Conservation (phyloP, 1,140 invertebrate genomes). For the Tetramorium simillimum region DNA sequence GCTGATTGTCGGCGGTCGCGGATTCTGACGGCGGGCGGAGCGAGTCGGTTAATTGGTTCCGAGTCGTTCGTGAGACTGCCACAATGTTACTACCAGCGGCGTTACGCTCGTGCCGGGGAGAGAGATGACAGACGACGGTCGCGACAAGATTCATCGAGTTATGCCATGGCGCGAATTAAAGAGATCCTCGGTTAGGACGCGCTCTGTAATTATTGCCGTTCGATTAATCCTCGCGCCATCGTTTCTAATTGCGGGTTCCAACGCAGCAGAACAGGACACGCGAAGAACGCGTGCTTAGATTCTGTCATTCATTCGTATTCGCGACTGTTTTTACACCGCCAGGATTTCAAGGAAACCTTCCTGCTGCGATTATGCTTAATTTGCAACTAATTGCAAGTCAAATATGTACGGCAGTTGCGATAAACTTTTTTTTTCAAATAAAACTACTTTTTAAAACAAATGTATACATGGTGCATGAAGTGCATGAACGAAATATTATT, state of each 20-base stretch:
- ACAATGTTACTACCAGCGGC: slow-evolving; percentile 12
- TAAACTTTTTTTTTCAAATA: neutral
- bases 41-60: slow-evolving; percentile 42
- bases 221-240: slow-evolving; percentile 62
- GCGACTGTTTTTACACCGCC: neutral
- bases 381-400: neutral
- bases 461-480: too few species aligned
- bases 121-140: slow-evolving; percentile 64
- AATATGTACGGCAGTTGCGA: neutral
- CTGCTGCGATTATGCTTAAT: neutral
- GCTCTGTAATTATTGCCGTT: slow-evolving; percentile 66
- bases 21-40: slow-evolving; percentile 16
- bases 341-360: neutral
- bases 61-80: slow-evolving; percentile 21
- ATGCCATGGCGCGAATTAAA: slow-evolving; percentile 51
- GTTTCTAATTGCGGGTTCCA: slow-evolving; percentile 39
- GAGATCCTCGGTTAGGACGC: slow-evolving; percentile 47
- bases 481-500: neutral
- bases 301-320: neutral
- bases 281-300: slow-evolving; percentile 21
- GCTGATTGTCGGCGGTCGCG: slow-evolving; percentile 42
- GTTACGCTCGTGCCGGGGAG: neutral
- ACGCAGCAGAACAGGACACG: neutral
- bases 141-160: slow-evolving; percentile 63
- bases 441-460: neutral